Conservation (phyloP, 2,888 invertebrate genomes). For the Agrochola lota region DNA sequence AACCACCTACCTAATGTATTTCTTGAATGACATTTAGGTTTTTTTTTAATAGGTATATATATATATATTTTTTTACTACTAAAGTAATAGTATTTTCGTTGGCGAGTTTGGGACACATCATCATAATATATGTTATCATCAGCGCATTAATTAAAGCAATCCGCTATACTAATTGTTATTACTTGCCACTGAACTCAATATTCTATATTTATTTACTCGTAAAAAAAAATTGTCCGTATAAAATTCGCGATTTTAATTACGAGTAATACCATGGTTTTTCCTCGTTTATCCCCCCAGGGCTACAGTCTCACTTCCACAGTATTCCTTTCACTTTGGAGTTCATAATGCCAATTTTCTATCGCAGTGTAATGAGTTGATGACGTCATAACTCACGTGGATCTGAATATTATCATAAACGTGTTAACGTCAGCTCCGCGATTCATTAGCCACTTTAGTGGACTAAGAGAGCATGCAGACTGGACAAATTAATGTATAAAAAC, state of each 20-base stretch:
- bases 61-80: neutral
- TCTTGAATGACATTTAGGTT: too few relatives aligned
- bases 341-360: slow-evolving; percentile 28
- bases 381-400: slow-evolving; percentile 55
- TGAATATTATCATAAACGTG: slow-evolving; percentile 64
- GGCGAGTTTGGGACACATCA: neutral
- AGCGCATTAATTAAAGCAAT: neutral
- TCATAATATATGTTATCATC: too few relatives aligned
- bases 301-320: neutral
- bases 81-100: neutral
- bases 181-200: neutral
- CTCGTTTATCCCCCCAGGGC: too few relatives aligned
- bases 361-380: slow-evolving; percentile 51
- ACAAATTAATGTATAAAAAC: neutral
- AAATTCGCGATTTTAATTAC: neutral
- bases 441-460: slow-evolving; percentile 56
- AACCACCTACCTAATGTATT: neutral
- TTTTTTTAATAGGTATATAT: too few relatives aligned
- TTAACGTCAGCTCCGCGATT: slow-evolving; percentile 62
- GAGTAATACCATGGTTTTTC: neutral
- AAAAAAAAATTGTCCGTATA: too few relatives aligned
- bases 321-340: neutral
- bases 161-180: neutral
- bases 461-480: slow-evolving; percentile 26
- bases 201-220: neutral